phyloP scores from a whole-genome alignment of 2,888 invertebrate species.

The Eurytoma californica region DNA sequence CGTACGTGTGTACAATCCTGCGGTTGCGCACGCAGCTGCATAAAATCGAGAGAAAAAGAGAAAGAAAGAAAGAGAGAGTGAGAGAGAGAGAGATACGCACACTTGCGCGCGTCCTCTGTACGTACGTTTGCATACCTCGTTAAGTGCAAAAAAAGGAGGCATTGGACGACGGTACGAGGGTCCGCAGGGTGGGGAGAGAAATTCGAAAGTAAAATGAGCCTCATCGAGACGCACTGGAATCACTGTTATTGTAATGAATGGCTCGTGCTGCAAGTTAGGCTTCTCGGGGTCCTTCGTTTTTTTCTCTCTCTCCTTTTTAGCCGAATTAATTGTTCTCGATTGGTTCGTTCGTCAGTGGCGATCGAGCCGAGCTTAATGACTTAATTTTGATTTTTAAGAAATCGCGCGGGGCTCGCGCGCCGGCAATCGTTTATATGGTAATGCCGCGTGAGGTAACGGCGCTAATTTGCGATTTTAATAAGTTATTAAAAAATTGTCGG shows the following conservation, averaged over 20 bases:
- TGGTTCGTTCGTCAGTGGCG: constrained; percentile 6
- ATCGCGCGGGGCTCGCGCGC: too few species aligned
- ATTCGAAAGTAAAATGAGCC: constrained; percentile 43
- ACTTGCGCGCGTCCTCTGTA: not conserved
- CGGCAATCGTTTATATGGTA: too few species aligned
- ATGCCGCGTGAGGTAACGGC: too few species aligned
- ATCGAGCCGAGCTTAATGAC: not conserved
- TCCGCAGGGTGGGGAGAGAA: not conserved
- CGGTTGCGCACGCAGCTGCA: constrained; percentile 24
- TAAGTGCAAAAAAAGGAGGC: constrained; percentile 8
- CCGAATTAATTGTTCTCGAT: constrained; percentile 25
- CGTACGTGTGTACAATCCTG: constrained; percentile 7
- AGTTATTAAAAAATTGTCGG: too few species aligned
- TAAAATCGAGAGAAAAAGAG: not conserved
- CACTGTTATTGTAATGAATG: constrained; percentile 10
- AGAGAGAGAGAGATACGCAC: too few species aligned
- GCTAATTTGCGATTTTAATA: too few species aligned
- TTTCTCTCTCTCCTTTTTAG: not conserved
- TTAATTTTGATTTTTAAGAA: not conserved
- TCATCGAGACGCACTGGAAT: not conserved
- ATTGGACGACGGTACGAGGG: not conserved
- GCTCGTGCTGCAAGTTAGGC: not conserved
- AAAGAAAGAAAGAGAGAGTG: not conserved
- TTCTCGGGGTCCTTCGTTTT: not conserved
- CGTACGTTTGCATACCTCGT: constrained; percentile 8